Evolutionary conservation across 1,140 invertebrate species (phyloP), one percentile per base, ranked within the genome.

Genomic region (Lucilia sericata): DNA sequence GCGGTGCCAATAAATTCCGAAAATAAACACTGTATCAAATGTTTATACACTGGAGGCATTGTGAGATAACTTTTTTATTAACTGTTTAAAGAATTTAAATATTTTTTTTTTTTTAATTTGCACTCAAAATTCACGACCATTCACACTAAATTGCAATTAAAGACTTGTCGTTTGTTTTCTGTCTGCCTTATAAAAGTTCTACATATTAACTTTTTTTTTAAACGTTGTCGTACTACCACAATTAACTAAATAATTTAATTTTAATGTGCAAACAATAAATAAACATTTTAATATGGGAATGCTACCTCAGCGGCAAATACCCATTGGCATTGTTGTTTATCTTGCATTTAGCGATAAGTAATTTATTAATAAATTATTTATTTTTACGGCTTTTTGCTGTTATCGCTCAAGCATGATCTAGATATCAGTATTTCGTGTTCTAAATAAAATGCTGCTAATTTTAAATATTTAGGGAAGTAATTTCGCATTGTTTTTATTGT

Each of bases 1-100:
- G 94, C 92, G 0, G 96, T 96, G 25, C 95, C 96, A 42, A 96
- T 88, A n/a, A 95, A 91, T 90, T 97, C 96, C 0, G 93, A 94
- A 55, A 91, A 88, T 5, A 91, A 87, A 25, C 76, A 80, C 14
- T 80, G 85, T 0, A 80, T 19, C 7, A 80, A 5, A 5, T 70
- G 65, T 21, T 70, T 70, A 9, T 21, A 70, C 10, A 12, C n/a
- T 9, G 2, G 5, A 5, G 21, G n/a, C 65, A 70, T 70, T 25
- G 19, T 21, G 17, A 19, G 19, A 70, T 42, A 0, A 55, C 14
- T 55, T 17, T 55, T 13, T 55, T 55, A 55, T 42, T 42, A 12
- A 7, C 10, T 51, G 36, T 36, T 36, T 42, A 3, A 42, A 42
- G 0, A 14, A 55, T 55, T 55, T 49, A 49, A 49, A 49, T 14